Base-by-base conservation (phyloP, 2,113 vertebrate species). In the Callopanchax toddi region DNA sequence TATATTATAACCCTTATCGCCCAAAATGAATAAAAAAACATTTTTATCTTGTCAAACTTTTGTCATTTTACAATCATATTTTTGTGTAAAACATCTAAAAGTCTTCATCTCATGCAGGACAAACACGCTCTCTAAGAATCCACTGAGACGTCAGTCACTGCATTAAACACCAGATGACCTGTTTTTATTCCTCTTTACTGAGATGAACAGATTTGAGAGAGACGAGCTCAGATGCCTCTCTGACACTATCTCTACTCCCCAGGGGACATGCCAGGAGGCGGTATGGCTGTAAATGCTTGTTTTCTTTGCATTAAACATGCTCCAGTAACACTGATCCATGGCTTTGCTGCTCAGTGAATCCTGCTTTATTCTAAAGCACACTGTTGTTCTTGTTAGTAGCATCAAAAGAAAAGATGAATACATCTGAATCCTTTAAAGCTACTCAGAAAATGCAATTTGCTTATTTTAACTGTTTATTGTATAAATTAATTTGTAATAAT, bases 251-350 rank as follows among this genome's bases (percentile, higher is more conserved):
- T 54, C 49, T 58, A 45, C 7, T 48, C 82, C 78, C 21, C 52
- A 6, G 74, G 75, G 72, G 0, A 1, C 20, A 20, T 52, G 66
- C 18, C 13, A 39, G 42, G 10, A 39, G 42, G 10, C 46, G 39
- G 71, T 23, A 44, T 43, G 62, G 37, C 51, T 55, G 52, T 77
- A 79, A 87, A 77, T 77, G 81, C 60, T 74, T 88, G 84, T 88
- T 88, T 85, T 78, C 53, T 88, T 86, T 69, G 60, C 67, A 60
- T 88, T 86, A 88, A 36, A 5, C 71, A 83, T 20, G 86, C 86
- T 32, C 86, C 79, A 88, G 60, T 86, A 86, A 87, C 52, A 68
- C 13, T 25, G 51, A 78, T 66, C 71, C 48, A 25, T 4, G 45
- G 43, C 32, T 9, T 8, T 60, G 23, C 26, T 16, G 15, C 15